Evolutionary conservation across 1,140 invertebrate genomes (phyloP).

Genomic region (Aricia agestis): DNA sequence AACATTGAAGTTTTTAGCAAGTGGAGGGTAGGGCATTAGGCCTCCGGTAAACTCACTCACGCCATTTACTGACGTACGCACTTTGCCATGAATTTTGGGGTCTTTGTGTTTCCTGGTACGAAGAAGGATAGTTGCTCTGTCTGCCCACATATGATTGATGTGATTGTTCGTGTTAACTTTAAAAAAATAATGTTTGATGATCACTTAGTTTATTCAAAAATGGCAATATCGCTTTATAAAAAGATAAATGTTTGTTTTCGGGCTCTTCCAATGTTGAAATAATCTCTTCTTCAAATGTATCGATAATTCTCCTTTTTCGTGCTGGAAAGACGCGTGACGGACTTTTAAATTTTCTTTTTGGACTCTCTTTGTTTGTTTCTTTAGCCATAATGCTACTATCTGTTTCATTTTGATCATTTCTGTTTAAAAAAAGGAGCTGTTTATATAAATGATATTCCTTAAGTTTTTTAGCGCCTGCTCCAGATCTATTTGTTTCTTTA

Average conservation of each 20-base stretch:
- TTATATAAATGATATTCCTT: not conserved
- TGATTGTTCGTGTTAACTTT: constrained; percentile 25
- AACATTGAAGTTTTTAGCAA: too few species aligned
- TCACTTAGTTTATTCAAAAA: constrained; percentile 26
- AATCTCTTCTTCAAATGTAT: constrained; percentile 20
- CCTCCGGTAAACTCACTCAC: too few species aligned
- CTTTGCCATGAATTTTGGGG: constrained; percentile 14
- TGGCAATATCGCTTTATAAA: constrained; percentile 28
- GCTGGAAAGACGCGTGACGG: not conserved
- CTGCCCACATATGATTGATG: not conserved
- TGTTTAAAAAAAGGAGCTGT: not conserved
- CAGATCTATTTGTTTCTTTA: not conserved
- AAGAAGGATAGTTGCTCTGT: constrained; percentile 12
- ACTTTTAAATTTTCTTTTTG: constrained; percentile 15
- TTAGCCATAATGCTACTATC: not conserved
- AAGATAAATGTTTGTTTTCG: constrained; percentile 18
- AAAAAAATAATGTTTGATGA: constrained; percentile 24
- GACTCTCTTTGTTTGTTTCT: constrained; percentile 8
- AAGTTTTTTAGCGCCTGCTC: too few species aligned
- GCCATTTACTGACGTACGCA: not conserved
- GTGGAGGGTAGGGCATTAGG: too few species aligned
- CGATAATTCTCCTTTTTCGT: constrained; percentile 21
- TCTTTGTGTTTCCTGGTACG: constrained; percentile 17
- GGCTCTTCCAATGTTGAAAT: constrained; percentile 18
- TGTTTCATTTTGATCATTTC: not conserved